Conservation (phyloP, 2,113 vertebrate species). For the Dipodomys stephensi region DNA sequence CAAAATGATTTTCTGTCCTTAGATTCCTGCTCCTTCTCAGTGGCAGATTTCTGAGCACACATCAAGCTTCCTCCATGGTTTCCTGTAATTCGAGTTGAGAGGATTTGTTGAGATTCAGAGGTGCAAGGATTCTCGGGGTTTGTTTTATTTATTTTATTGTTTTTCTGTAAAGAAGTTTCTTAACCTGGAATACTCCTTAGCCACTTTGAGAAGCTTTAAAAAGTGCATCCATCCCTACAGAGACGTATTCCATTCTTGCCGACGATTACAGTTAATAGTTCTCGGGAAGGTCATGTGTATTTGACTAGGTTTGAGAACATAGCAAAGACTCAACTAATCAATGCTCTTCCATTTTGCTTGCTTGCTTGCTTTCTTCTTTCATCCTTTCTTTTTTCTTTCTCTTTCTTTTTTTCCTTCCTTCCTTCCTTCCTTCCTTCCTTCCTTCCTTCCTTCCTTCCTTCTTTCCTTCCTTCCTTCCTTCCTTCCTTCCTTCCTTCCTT, state of each 20-base stretch:
- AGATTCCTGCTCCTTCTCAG: neutral
- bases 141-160: too few relatives aligned
- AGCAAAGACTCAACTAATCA: neutral
- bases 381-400: too few relatives aligned
- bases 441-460: too few relatives aligned
- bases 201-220: neutral
- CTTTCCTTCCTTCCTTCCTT: too few relatives aligned
- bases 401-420: too few relatives aligned
- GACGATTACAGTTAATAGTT: neutral
- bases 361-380: too few relatives aligned
- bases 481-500: too few relatives aligned
- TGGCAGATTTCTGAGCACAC: neutral
- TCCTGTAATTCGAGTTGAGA: neutral
- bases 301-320: neutral
- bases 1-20: neutral
- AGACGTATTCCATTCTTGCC: neutral
- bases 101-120: neutral
- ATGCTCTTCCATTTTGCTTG: neutral
- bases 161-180: neutral
- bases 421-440: too few relatives aligned
- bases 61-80: neutral
- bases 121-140: neutral
- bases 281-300: neutral
- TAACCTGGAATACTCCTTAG: neutral
- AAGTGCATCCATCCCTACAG: neutral